Evolutionary conservation across 1,140 invertebrate species (phyloP), one percentile per base, ranked within the genome.

Genomic region (Argopecten irradians): DNA sequence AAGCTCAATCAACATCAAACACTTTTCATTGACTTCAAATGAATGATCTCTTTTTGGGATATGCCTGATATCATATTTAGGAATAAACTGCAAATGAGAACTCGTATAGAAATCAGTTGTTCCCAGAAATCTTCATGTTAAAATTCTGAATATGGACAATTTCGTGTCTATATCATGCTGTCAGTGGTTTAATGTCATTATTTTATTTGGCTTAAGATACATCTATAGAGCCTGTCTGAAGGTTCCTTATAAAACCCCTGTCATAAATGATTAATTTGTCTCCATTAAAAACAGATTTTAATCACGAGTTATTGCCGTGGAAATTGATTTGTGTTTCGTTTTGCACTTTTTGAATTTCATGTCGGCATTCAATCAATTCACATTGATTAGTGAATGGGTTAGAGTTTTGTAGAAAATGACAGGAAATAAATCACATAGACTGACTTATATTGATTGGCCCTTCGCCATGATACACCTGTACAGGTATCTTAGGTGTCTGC

Each of bases 261-360:
- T 71, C 22, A 71, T 71, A 28, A 71, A 71, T 71, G 55, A 71
- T 71, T 71, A 71, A 71, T 71, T 71, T 5, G 5, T 71, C n/a
- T 8, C 55, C n/a, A 3, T n/a, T 71, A 16, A 71, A 22, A 8
- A 71, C 55, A 71, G 55, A 28, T 71, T 71, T 71, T 71, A 71
- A 71, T 71, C 55, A 71, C 22, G 28, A 71, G 22, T 71, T 71
- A 71, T 71, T n/a, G 55, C 55, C 0, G n/a, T 28, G 55, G 43
- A 16, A 71, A 71, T 71, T n/a, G 55, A 71, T 71, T 71, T 71
- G 16, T 71, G 5, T 71, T n/a, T n/a, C n/a, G 22, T 7, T 71
- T 71, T 71, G 55, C 55, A 71, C 55, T 71, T 71, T 71, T 71
- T 71, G 55, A 71, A 71, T 71, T 71, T 28, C 55, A 71, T 71